phyloP scores from a whole-genome alignment of 2,113 vertebrate genomes.

The Entomyzon cyanotis region DNA sequence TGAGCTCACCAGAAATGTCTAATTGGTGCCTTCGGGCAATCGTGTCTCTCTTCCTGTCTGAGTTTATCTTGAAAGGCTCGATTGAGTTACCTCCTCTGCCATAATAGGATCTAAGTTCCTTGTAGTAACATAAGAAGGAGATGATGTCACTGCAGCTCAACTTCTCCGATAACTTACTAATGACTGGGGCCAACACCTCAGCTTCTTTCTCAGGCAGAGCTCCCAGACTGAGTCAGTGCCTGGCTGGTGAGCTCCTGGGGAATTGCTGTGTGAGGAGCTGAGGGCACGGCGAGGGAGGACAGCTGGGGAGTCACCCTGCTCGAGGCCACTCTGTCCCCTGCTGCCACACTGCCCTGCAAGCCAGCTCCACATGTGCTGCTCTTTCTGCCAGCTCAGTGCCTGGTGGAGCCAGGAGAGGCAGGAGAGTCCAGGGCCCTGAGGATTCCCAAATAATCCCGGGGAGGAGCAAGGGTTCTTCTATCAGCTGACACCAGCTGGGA shows the following conservation, averaged over 20 bases:
- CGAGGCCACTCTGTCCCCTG: fast-evolving
- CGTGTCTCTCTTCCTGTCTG: conserved; percentile 59
- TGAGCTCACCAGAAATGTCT: conserved; percentile 61
- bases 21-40: conserved; percentile 57
- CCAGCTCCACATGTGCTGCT: background rate
- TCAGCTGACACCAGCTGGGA: background rate
- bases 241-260: background rate
- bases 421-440: background rate
- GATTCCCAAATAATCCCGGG: background rate
- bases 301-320: background rate
- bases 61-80: conserved; percentile 66
- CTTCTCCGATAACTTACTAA: conserved; percentile 15
- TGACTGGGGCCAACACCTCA: conserved; percentile 31
- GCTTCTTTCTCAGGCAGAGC: conserved; percentile 21
- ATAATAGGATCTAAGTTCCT: conserved; percentile 54
- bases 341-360: background rate
- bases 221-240: conserved; percentile 14
- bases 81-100: conserved; percentile 53
- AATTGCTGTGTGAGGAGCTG: background rate
- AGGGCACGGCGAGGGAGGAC: fast-evolving
- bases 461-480: background rate
- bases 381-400: background rate
- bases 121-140: conserved; percentile 60
- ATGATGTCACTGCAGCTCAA: conserved; percentile 58
- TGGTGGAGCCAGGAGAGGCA: background rate